Evolutionary conservation across 2,113 vertebrate genomes (phyloP).

Genomic region (Poecilia latipinna): DNA sequence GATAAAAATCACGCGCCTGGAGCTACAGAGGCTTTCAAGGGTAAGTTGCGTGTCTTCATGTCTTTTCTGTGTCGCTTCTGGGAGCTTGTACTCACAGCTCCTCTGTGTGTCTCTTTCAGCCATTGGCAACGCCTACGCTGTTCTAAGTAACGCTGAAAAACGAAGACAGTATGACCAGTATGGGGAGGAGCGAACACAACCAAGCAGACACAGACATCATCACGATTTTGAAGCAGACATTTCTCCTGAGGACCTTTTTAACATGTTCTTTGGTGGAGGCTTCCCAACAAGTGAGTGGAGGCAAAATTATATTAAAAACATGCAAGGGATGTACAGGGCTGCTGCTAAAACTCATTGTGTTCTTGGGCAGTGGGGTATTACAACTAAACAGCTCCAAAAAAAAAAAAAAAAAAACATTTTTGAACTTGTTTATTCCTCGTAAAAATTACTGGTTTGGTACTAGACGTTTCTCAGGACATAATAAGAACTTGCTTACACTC

Average conservation of each 20-base stretch:
- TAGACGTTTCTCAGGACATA: no score
- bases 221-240: constrained; percentile 97
- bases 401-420: no score
- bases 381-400: no score
- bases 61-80: background rate
- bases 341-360: background rate
- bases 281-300: constrained; percentile 91
- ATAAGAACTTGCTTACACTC: no score
- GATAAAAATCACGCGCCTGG: constrained; percentile 84
- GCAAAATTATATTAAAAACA: background rate
- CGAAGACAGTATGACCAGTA: constrained; percentile 95
- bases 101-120: constrained; percentile 75
- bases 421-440: no score
- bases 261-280: constrained; percentile 99
- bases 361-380: no score
- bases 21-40: constrained; percentile 95
- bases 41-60: constrained; percentile 63
- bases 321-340: background rate
- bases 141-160: constrained; percentile 93
- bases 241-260: constrained; percentile 98
- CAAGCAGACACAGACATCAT: constrained; percentile 85
- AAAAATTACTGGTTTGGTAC: no score
- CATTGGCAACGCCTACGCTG: constrained; percentile 86
- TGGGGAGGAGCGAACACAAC: constrained; percentile 87
- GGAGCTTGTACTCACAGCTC: background rate